Percentiles rank a stretch among this genome's conserved stretches.
Conservation (phyloP, 2,113 vertebrate species). For the Phrynosoma platyrhinos region DNA sequence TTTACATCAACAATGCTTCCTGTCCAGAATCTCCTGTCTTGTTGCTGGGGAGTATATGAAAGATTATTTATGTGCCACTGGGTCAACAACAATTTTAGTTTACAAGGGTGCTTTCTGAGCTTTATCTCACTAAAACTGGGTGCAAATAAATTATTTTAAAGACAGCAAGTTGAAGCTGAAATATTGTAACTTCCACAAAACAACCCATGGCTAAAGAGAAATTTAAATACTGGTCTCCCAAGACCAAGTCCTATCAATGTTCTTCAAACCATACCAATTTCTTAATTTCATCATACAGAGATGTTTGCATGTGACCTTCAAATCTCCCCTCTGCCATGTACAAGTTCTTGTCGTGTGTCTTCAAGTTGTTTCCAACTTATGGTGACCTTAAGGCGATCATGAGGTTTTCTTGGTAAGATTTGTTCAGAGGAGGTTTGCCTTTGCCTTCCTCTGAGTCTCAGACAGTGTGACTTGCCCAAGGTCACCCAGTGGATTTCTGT, state of each 20-base stretch:
- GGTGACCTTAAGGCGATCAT: no score
- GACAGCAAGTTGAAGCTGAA: neutral
- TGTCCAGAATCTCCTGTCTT: neutral
- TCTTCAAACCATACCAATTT: neutral
- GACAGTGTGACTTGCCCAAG: no score
- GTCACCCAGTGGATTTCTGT: no score
- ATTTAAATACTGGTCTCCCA: no score
- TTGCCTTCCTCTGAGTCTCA: no score
- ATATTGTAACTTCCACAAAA: neutral
- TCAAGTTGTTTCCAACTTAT: no score
- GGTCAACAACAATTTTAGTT: neutral
- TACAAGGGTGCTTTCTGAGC: neutral
- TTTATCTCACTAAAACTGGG: neutral
- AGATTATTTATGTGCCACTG: neutral
- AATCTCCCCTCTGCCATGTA: neutral
- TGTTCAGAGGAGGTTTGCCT: no score
- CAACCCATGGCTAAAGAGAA: neutral
- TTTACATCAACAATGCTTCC: neutral
- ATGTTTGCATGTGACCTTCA: neutral
- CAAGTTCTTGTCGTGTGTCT: no score
- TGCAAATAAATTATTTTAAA: neutral
- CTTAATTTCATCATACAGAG: neutral
- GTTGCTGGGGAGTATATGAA: neutral
- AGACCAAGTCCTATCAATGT: neutral
- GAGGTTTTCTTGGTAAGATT: no score